These are phyloP conservation scores for Drosophila diplacantha DNA, from an alignment of 2,888 invertebrate species.

Conservation along the genomic window DNA sequence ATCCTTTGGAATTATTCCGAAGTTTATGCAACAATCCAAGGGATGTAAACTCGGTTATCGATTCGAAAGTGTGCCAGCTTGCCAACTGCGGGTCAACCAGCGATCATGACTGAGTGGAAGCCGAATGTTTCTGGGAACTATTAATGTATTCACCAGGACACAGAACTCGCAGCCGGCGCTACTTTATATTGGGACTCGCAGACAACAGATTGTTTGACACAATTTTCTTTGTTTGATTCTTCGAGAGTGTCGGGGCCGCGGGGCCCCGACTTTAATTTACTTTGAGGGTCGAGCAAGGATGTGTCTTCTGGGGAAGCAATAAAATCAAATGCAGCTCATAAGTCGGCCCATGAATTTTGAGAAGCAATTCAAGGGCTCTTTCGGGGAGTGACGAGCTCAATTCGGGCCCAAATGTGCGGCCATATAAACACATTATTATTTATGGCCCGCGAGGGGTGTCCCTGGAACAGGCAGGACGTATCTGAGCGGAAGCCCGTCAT, in stretches of 20 bases:
- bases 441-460: constrained; percentile 12
- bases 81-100: constrained; percentile 7
- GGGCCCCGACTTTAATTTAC: constrained; percentile 49
- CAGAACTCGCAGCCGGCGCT: neutral
- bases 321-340: constrained; percentile 54
- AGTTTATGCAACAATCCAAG: constrained; percentile 7
- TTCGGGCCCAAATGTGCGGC: constrained; percentile 16
- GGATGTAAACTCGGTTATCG: constrained; percentile 8
- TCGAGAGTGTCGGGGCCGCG: neutral
- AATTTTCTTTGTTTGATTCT: constrained; percentile 12
- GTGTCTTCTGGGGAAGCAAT: constrained; percentile 33
- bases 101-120: neutral
- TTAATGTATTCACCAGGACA: neutral
- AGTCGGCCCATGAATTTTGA: constrained; percentile 59
- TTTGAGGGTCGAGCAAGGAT: constrained; percentile 11
- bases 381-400: constrained; percentile 26
- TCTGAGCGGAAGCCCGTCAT: constrained; percentile 18
- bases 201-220: constrained; percentile 32
- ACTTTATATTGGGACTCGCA: constrained; percentile 22
- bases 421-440: constrained; percentile 34
- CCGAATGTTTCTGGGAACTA: constrained; percentile 11
- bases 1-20: constrained; percentile 3
- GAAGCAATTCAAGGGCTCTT: constrained; percentile 45
- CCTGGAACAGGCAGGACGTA: constrained; percentile 1
- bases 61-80: constrained; percentile 10